Evolutionary conservation across 2,113 vertebrate species (phyloP).

Genomic region (Bufo bufo): DNA sequence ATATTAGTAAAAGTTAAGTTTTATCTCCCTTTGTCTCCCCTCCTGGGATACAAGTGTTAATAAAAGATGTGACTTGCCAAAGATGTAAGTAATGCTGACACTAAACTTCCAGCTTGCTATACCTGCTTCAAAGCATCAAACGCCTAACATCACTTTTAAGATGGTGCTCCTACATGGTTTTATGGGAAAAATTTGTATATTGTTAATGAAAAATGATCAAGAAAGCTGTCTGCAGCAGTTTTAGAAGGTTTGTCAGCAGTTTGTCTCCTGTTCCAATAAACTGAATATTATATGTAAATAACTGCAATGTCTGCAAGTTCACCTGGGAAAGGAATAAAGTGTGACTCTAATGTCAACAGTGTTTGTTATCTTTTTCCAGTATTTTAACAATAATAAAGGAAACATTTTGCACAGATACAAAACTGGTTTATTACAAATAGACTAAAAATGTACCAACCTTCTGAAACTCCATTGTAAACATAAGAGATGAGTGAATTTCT

Average conservation of each 20-base stretch:
- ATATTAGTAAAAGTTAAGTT: too few species aligned
- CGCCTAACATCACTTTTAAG: neutral
- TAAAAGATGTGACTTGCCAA: neutral
- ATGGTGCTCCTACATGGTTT: neutral
- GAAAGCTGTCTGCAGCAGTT: neutral
- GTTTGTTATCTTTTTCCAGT: neutral
- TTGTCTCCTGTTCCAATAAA: neutral
- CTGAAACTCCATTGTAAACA: too few species aligned
- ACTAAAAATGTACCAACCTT: too few species aligned
- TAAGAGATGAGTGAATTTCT: too few species aligned
- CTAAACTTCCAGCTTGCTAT: neutral
- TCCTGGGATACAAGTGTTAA: too few species aligned
- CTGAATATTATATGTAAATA: neutral
- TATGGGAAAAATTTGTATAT: neutral
- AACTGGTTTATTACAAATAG: neutral
- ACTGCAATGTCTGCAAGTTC: neutral
- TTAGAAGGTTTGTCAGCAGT: neutral
- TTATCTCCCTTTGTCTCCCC: too few species aligned
- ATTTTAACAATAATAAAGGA: neutral
- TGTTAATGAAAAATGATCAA: neutral
- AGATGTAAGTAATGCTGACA: neutral
- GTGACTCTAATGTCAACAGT: neutral
- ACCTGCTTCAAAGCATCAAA: neutral
- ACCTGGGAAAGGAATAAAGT: neutral
- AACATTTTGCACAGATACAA: neutral